These are phyloP conservation scores for Drosophila fuyamai DNA, from an alignment of 1,140 invertebrate species.

Conservation along the genomic window DNA sequence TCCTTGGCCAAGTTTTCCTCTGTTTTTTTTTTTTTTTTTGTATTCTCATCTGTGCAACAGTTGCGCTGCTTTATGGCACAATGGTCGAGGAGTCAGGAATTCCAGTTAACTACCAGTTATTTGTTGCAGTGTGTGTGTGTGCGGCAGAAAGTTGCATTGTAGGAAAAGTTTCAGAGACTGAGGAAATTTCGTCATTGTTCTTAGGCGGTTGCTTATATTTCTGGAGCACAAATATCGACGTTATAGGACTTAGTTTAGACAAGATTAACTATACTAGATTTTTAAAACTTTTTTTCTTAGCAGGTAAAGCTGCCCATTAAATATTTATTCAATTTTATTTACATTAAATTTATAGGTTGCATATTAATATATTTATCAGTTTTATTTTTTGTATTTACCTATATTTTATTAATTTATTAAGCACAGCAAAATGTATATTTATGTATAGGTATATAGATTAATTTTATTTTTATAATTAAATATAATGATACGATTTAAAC, in stretches of 20 bases:
- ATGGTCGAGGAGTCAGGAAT: constrained; percentile 21
- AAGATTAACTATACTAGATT: no score
- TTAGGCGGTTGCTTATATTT: background rate
- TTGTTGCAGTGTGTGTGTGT: constrained; percentile 11
- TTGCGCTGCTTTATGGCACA: constrained; percentile 58
- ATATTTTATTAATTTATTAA: no score
- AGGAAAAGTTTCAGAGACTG: background rate
- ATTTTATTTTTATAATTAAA: no score
- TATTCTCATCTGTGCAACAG: constrained; percentile 42
- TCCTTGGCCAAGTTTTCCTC: background rate
- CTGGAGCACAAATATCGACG: background rate
- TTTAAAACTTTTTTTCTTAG: no score
- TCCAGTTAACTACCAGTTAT: constrained; percentile 58
- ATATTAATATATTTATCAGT: no score
- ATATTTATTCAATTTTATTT: no score
- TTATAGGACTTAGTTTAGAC: background rate
- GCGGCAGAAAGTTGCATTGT: constrained; percentile 1
- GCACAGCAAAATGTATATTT: no score
- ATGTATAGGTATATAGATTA: no score
- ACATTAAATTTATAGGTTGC: no score
- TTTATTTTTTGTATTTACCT: no score
- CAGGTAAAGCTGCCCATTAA: no score
- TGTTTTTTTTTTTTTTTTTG: background rate
- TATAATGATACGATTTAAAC: no score
- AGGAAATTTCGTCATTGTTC: background rate